phyloP scores from a whole-genome alignment of 2,888 invertebrate genomes.

The Zaprionus bogoriensis region DNA sequence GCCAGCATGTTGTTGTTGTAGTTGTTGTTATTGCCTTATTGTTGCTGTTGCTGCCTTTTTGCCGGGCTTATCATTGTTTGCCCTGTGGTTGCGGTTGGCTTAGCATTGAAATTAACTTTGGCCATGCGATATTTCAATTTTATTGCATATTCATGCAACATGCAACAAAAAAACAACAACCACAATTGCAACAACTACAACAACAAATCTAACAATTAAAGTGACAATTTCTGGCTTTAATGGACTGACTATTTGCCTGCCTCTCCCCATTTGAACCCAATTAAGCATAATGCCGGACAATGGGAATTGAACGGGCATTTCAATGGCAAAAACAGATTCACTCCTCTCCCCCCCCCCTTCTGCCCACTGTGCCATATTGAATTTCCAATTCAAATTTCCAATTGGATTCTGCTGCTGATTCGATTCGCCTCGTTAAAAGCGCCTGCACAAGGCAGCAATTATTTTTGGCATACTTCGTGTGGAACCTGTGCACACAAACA shows the following conservation, averaged over 20 bases:
- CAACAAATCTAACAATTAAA: too few relatives aligned
- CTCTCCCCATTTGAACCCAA: too few relatives aligned
- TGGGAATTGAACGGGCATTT: constrained; percentile 11
- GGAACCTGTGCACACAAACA: background rate
- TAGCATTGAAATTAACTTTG: constrained; percentile 63
- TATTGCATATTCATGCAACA: constrained; percentile 2
- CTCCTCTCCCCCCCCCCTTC: background rate
- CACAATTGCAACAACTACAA: background rate
- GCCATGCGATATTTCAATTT: constrained; percentile 31
- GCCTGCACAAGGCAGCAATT: background rate
- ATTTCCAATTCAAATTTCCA: constrained; percentile 49
- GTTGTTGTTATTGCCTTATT: constrained; percentile 1
- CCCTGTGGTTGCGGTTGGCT: constrained; percentile 62
- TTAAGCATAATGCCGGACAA: constrained; percentile 29
- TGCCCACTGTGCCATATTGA: constrained; percentile 7
- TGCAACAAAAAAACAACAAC: background rate
- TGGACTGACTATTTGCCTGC: background rate
- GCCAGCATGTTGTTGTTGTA: constrained; percentile 15
- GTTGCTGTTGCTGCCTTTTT: background rate
- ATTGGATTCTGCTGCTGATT: constrained; percentile 30
- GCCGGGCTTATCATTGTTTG: constrained; percentile 42
- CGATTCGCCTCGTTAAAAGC: constrained; percentile 28
- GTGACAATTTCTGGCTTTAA: constrained; percentile 9
- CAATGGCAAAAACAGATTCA: constrained; percentile 33
- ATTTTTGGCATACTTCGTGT: background rate